Percentiles rank a stretch among this genome's conserved stretches.
These are phyloP conservation scores for Platysteira castanea DNA, from an alignment of 2,113 vertebrate species.

Conservation along the genomic window DNA sequence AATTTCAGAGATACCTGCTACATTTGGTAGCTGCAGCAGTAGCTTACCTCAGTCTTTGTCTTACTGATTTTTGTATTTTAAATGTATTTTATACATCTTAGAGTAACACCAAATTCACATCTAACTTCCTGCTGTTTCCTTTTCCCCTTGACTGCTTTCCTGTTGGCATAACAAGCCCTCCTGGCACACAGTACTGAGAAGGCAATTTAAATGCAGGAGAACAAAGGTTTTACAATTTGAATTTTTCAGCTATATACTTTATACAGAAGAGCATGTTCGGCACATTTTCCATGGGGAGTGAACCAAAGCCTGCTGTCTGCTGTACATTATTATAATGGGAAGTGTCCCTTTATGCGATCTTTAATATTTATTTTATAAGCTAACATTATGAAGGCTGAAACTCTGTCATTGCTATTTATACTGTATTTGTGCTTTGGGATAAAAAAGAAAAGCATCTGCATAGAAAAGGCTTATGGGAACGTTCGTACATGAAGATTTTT, in stretches of 20 bases:
- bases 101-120: neutral
- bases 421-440: constrained; percentile 27
- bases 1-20: neutral
- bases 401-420: constrained; percentile 28
- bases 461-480: constrained; percentile 22
- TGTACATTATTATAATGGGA: neutral
- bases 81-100: neutral
- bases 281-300: neutral
- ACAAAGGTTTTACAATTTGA: neutral
- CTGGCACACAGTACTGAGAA: neutral
- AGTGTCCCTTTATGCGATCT: neutral
- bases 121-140: neutral
- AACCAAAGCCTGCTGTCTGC: neutral
- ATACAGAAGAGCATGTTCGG: neutral
- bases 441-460: constrained; percentile 2
- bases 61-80: neutral
- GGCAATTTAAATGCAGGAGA: constrained; percentile 1
- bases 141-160: neutral
- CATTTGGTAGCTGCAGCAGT: neutral
- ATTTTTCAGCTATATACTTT: neutral
- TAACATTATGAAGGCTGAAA: constrained; percentile 25
- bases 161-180: neutral
- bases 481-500: neutral
- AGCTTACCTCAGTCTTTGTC: neutral
- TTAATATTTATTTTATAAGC: constrained; percentile 45